These are phyloP conservation scores for Albula glossodonta DNA, from an alignment of 2,113 vertebrate genomes.

Conservation along the genomic window DNA sequence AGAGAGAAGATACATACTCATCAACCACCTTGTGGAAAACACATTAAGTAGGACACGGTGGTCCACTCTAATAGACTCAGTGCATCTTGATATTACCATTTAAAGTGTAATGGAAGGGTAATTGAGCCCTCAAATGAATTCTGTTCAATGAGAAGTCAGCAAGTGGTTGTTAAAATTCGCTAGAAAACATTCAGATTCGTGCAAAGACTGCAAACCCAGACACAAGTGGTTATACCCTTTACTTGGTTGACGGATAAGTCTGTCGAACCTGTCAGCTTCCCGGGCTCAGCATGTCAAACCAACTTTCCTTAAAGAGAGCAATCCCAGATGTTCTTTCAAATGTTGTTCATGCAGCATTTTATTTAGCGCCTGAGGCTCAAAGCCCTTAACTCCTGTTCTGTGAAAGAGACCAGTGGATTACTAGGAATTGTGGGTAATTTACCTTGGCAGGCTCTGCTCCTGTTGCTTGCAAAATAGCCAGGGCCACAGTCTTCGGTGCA, in stretches of 20 bases:
- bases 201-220: no score
- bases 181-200: not conserved
- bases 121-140: not conserved
- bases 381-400: not conserved
- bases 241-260: not conserved
- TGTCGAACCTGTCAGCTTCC: not conserved
- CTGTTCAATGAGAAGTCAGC: not conserved
- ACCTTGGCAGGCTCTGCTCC: slow-evolving; percentile 67
- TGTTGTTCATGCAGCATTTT: not conserved
- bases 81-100: not conserved
- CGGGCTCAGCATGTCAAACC: not conserved
- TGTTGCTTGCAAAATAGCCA: slow-evolving; percentile 53
- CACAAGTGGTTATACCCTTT: not conserved
- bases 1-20: no score
- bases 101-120: not conserved
- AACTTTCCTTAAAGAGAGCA: not conserved
- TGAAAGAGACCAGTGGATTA: not conserved
- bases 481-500: slow-evolving; percentile 66
- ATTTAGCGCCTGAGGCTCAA: not conserved
- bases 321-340: not conserved
- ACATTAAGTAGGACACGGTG: not conserved
- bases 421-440: slow-evolving; percentile 38
- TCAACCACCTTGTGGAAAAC: no score
- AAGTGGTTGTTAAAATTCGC: not conserved
- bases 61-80: not conserved